phyloP scores from a whole-genome alignment of 2,888 invertebrate species.

The Himalopsyche kuldschensis region DNA sequence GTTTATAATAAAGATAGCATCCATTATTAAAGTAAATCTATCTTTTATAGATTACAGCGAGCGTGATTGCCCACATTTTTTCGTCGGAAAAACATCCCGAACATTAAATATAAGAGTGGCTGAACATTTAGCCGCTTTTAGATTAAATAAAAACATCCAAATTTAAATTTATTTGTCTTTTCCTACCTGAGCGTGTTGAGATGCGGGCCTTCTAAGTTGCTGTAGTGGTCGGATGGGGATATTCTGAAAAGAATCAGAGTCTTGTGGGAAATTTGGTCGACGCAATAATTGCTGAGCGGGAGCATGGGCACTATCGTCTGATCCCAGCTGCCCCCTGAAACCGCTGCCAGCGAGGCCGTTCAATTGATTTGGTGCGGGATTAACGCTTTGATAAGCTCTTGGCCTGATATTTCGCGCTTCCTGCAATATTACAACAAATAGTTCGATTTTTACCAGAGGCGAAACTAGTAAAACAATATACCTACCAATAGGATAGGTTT shows the following conservation, averaged over 20 bases:
- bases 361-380: slow-evolving; percentile 28
- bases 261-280: slow-evolving; percentile 25
- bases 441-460: neutral
- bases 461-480: neutral
- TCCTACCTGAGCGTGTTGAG: slow-evolving; percentile 18
- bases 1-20: no score
- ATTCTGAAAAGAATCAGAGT: slow-evolving; percentile 28
- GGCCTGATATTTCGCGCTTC: slow-evolving; percentile 57
- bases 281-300: slow-evolving; percentile 27
- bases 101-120: no score
- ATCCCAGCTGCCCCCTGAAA: slow-evolving; percentile 6
- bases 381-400: slow-evolving; percentile 48
- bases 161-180: neutral
- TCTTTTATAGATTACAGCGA: no score
- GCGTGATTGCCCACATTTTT: no score
- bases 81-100: no score
- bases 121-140: no score
- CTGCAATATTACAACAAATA: slow-evolving; percentile 43
- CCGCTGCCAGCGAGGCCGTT: slow-evolving; percentile 5
- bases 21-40: no score
- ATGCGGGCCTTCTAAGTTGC: slow-evolving; percentile 19
- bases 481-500: no score
- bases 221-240: slow-evolving; percentile 27
- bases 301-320: slow-evolving; percentile 26
- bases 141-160: no score